These are phyloP conservation scores for Brachypalpus laphriformis DNA, from an alignment of 2,888 invertebrate genomes.

Conservation along the genomic window DNA sequence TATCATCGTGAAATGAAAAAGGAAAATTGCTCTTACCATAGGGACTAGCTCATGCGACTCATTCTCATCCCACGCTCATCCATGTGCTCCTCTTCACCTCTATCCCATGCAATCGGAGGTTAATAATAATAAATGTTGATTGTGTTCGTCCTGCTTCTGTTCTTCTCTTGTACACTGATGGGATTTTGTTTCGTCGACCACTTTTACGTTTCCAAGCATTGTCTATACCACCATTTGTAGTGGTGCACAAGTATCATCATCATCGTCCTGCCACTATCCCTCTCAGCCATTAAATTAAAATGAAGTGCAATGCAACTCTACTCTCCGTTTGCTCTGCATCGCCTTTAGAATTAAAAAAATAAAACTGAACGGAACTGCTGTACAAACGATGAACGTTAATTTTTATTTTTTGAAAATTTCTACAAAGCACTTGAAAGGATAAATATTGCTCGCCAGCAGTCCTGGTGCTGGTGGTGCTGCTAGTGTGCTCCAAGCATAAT, in stretches of 20 bases:
- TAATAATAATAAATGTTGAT: slow-evolving; percentile 61
- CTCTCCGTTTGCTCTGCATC: slow-evolving; percentile 3
- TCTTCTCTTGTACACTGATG: slow-evolving; percentile 37
- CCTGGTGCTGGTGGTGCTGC: neutral
- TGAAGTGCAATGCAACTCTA: slow-evolving; percentile 61
- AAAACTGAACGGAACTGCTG: neutral
- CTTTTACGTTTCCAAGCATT: neutral
- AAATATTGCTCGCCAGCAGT: slow-evolving; percentile 29
- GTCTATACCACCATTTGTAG: slow-evolving; percentile 28
- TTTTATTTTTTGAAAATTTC: slow-evolving; percentile 36
- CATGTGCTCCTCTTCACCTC: neutral
- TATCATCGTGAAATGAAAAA: neutral
- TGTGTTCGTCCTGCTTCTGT: slow-evolving; percentile 28
- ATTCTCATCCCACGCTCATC: neutral
- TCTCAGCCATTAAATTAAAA: slow-evolving; percentile 61
- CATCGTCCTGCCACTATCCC: slow-evolving; percentile 40
- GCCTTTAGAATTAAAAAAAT: slow-evolving; percentile 1
- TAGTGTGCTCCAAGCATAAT: slow-evolving; percentile 33
- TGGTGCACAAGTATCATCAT: slow-evolving; percentile 36
- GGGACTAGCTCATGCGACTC: neutral
- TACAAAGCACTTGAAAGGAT: slow-evolving; percentile 48
- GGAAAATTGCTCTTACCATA: neutral
- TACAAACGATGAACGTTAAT: slow-evolving; percentile 48
- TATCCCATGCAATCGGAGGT: slow-evolving; percentile 25
- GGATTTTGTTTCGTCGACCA: slow-evolving; percentile 34